phyloP scores from a whole-genome alignment of 2,888 invertebrate genomes.

The Polydrusus cervinus region DNA sequence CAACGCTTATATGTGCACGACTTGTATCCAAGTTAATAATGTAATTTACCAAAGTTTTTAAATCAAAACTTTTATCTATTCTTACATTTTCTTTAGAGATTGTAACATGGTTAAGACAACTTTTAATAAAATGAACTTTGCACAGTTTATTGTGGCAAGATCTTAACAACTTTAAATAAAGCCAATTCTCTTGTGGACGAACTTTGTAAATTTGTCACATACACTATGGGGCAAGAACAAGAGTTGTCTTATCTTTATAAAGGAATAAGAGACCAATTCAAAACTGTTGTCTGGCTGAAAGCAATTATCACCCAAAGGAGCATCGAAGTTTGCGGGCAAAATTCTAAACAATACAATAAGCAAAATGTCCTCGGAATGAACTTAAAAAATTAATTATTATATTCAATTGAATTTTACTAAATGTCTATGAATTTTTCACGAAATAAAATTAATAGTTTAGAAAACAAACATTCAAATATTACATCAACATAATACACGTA shows the following conservation, averaged over 20 bases:
- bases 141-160: constrained; percentile 9
- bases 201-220: constrained; percentile 25
- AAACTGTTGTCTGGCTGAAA: background rate
- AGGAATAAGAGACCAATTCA: constrained; percentile 20
- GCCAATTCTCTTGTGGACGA: constrained; percentile 10
- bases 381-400: no score
- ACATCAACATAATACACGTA: no score
- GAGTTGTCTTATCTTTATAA: constrained; percentile 10
- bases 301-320: constrained; percentile 17
- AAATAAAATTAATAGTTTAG: no score
- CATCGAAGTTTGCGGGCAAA: constrained; percentile 1
- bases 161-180: constrained; percentile 19
- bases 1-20: no score
- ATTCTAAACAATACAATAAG: constrained; percentile 7
- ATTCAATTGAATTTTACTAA: no score
- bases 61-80: constrained; percentile 4
- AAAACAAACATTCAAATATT: no score
- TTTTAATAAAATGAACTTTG: constrained; percentile 16
- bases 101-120: background rate
- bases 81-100: background rate
- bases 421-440: no score
- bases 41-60: background rate
- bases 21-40: no score
- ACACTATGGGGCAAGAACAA: constrained; percentile 4
- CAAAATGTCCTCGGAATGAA: background rate